A percentile compares a stretch with the other conserved stretches of the same genome.
These are phyloP conservation scores for Arizona elegans DNA, from an alignment of 2,113 vertebrate genomes.

Conservation along the genomic window DNA sequence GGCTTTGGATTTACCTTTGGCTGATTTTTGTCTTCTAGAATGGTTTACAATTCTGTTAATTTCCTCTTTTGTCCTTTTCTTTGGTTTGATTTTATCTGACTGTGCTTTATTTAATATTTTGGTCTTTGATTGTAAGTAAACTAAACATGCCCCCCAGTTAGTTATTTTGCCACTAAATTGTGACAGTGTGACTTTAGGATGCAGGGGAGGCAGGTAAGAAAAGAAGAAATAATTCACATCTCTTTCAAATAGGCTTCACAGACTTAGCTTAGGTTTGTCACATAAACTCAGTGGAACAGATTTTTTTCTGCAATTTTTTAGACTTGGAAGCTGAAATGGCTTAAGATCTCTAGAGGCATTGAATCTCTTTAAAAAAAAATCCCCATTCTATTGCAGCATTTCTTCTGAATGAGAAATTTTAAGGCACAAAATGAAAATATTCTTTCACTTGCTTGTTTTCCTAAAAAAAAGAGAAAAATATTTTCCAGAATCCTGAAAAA, in stretches of 20 bases:
- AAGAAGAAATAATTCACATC: not conserved
- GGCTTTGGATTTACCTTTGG: not conserved
- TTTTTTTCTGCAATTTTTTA: not conserved
- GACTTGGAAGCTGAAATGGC: not conserved
- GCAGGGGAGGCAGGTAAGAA: not conserved
- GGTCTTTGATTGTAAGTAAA: not conserved
- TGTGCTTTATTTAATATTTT: not conserved
- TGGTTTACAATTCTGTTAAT: not conserved
- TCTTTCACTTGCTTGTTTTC: not conserved
- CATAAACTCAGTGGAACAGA: not conserved
- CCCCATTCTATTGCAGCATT: not conserved
- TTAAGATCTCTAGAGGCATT: not conserved
- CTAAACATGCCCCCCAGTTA: not conserved
- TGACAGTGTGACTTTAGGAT: not conserved
- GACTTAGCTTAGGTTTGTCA: not conserved
- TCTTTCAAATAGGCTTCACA: conserved; percentile 5
- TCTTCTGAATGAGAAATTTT: not conserved
- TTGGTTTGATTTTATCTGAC: not conserved
- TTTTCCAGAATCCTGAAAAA: not conserved
- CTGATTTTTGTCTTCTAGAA: not conserved
- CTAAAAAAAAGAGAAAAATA: not conserved
- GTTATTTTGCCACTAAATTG: not conserved
- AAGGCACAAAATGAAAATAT: not conserved
- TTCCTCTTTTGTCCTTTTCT: not conserved
- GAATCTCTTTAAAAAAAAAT: not conserved